Evolutionary conservation across 2,113 vertebrate genomes (phyloP).

Genomic region (Ictidomys tridecemlineatus): DNA sequence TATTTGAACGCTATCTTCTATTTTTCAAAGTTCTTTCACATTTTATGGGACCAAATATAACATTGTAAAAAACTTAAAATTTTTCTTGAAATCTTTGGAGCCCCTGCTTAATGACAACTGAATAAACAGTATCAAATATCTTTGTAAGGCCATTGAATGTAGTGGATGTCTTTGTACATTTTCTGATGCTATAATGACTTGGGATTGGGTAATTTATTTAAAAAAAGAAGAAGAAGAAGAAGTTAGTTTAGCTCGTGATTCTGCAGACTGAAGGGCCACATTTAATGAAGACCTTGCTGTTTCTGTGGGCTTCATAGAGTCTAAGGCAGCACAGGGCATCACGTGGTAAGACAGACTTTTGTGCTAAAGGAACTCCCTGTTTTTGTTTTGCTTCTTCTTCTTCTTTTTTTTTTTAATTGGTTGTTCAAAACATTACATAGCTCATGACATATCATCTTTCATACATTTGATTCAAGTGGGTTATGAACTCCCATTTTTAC

Average conservation of each 20-base stretch:
- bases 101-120: background rate
- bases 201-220: background rate
- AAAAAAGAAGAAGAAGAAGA: background rate
- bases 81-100: background rate
- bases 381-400: background rate
- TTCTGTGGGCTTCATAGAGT: background rate
- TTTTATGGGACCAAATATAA: background rate
- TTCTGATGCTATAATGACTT: background rate
- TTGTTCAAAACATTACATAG: too few relatives aligned
- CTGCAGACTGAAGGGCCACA: background rate
- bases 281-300: too few relatives aligned
- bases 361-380: background rate
- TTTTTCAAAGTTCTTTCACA: slow-evolving; percentile 43
- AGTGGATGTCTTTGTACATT: background rate
- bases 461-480: too few relatives aligned
- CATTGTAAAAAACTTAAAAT: background rate
- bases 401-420: background rate
- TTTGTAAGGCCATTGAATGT: background rate
- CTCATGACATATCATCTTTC: too few relatives aligned
- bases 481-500: too few relatives aligned
- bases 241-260: background rate
- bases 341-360: background rate
- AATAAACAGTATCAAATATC: background rate
- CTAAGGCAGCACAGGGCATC: background rate
- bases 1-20: background rate